phyloP scores from a whole-genome alignment of 2,797 vertebrate genomes.

The Gephyroberyx darwinii region DNA sequence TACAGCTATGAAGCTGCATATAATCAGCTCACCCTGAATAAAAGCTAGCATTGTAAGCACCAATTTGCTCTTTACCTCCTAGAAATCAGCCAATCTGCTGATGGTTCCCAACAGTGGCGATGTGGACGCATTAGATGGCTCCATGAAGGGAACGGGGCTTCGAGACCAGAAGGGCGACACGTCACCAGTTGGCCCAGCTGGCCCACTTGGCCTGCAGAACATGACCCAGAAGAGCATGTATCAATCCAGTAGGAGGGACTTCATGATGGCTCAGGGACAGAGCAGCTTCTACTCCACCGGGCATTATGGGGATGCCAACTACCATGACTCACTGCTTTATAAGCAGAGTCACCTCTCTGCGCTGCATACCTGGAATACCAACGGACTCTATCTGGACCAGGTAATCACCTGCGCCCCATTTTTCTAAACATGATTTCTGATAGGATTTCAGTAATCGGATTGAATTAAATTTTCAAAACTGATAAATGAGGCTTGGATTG shows the following conservation, averaged over 20 bases:
- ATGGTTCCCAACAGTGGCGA: neutral
- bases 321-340: constrained; percentile 21
- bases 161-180: neutral
- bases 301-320: constrained; percentile 23
- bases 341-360: constrained; percentile 27
- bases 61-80: neutral
- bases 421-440: too few relatives aligned
- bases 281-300: constrained; percentile 28
- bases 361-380: constrained; percentile 63
- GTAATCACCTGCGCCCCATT: constrained; percentile 24
- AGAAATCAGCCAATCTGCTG: constrained; percentile 29
- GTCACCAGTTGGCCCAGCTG: neutral
- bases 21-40: too few relatives aligned
- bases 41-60: too few relatives aligned
- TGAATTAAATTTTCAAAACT: too few relatives aligned
- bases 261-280: constrained; percentile 18
- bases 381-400: constrained; percentile 52
- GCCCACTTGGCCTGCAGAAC: neutral
- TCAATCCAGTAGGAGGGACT: constrained; percentile 39
- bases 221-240: constrained; percentile 26
- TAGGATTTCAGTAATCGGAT: too few relatives aligned
- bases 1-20: too few relatives aligned
- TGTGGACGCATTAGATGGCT: constrained; percentile 16
- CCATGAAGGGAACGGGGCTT: constrained; percentile 10
- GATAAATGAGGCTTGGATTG: too few relatives aligned